phyloP scores from a whole-genome alignment of 30 jellyfish, hydroid and myxozoan species.

The Aurelia aurita region DNA sequence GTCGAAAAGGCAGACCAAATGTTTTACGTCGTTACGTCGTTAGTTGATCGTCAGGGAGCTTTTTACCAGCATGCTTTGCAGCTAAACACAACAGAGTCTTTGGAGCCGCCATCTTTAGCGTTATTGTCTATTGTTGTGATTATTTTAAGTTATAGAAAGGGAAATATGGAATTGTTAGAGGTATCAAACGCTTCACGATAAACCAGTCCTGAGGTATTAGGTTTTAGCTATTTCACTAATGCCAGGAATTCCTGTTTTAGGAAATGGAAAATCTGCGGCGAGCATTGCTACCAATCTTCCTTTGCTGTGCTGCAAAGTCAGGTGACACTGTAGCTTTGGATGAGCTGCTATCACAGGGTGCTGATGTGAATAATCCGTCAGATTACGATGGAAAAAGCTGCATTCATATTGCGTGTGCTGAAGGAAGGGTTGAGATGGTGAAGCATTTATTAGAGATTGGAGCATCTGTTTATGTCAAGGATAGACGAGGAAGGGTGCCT shows the following conservation, averaged over 20 bases:
- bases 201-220: no score
- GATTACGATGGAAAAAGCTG: conserved; percentile 98
- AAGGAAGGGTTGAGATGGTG: conserved; percentile 89
- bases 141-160: no score
- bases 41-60: no score
- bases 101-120: no score
- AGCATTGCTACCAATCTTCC: conserved; percentile 92
- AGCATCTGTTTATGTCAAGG: conserved; percentile 85
- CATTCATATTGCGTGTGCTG: conserved; percentile 94
- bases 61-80: no score
- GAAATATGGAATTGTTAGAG: no score
- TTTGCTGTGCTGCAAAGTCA: conserved; percentile 98
- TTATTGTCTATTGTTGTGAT: no score
- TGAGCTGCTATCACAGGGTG: conserved; percentile 95
- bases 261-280: conserved; percentile 93
- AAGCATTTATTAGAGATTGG: conserved; percentile 75
- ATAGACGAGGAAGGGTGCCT: conserved; percentile 96
- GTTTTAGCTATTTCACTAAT: no score
- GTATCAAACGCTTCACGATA: no score
- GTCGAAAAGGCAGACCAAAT: no score
- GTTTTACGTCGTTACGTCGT: no score
- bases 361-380: conserved; percentile 93
- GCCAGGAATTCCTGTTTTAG: conserved; percentile 46
- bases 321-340: conserved; percentile 88
- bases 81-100: no score